Evolutionary conservation across 2,888 invertebrate species (phyloP), one percentile per base, ranked within the genome.

Genomic region (Diabrotica balteata): DNA sequence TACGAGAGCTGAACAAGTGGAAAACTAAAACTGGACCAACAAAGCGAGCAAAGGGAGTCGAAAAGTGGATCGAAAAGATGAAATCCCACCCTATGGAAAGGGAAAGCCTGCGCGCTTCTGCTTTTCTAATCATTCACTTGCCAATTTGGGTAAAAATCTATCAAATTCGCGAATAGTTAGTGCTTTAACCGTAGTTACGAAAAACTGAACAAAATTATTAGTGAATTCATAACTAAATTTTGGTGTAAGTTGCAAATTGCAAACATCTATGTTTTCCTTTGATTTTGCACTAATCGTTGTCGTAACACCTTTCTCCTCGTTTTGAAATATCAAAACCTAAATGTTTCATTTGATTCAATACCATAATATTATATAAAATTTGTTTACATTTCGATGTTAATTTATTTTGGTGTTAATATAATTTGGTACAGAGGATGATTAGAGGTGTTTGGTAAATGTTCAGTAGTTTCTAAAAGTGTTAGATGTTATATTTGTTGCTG

Each of bases 251-350:
- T 77, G 68, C 64, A 74, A 72, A 72, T 47, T 47, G 72, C 65
- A 67, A 49, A 69, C 69, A 72, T 53, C 64, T 73, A 69, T 73
- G 70, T 72, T 71, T 73, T 77, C 69, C 76, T 80, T 78, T 78
- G 72, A 77, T 79, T 78, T 80, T 80, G 81, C 81, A 81, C 80
- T 79, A 68, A 78, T 80, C 78, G 78, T 80, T 81, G 80, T 80
- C 77, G 77, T 77, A 74, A 74, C 75, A 77, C 76, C 74, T 74
- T 73, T 68, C 67, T 71, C 66, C 67, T 70, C 61, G 66, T 68
- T 68, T 69, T 72, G 66, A 62, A 70, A 66, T 64, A 54, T 62
- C 52, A 66, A 52, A 49, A 68, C 59, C 32, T 67, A 67, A 69
- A 63, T 77, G 75, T 75, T 76, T 68, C 57, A 66, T 75, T 75